Percentiles rank a stretch among this genome's conserved stretches.
phyloP scores from a whole-genome alignment of 2,888 invertebrate genomes.

The Strigamia crassipes region DNA sequence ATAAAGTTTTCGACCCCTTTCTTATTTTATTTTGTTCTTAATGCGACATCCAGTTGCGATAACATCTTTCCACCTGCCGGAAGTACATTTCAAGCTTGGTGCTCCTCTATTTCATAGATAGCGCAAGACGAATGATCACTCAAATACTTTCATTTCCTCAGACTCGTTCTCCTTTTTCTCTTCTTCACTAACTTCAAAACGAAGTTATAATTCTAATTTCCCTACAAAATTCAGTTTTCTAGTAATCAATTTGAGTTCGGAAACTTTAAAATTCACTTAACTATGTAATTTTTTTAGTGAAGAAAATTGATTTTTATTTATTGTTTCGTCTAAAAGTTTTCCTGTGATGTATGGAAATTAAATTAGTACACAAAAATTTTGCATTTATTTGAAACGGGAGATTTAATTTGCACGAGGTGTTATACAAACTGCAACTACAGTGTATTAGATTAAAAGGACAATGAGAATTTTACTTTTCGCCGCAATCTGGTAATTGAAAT shows the following conservation, averaged over 20 bases:
- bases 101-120: neutral
- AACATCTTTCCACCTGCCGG: neutral
- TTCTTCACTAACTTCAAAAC: neutral
- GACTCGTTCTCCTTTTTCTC: neutral
- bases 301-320: too few species aligned
- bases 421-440: neutral
- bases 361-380: neutral
- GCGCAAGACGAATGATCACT: conserved; percentile 9
- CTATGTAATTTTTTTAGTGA: too few species aligned
- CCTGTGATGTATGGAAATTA: neutral
- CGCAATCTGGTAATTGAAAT: neutral
- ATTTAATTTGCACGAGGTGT: neutral
- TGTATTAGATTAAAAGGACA: neutral
- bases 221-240: too few species aligned
- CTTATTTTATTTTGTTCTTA: neutral
- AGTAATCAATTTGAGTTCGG: too few species aligned
- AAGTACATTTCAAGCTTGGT: conserved; percentile 4
- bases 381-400: neutral
- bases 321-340: neutral
- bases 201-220: neutral
- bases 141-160: conserved; percentile 24
- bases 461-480: neutral
- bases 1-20: neutral
- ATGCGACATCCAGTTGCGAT: neutral
- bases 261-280: too few species aligned